Evolutionary conservation across 2,888 invertebrate species (phyloP).

Genomic region (Pelosia muscerda): DNA sequence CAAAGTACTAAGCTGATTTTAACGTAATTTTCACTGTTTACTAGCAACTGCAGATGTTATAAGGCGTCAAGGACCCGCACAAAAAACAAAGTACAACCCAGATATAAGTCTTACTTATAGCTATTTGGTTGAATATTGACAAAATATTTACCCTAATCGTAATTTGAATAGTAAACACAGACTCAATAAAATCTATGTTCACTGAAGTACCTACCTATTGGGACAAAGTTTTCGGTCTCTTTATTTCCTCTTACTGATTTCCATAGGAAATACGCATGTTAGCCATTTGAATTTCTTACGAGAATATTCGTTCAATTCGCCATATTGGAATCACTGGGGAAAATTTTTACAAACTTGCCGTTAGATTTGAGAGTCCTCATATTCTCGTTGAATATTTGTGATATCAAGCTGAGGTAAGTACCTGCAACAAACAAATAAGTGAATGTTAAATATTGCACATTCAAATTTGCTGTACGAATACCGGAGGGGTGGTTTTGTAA

Average conservation of each 20-base stretch:
- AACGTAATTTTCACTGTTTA: background rate
- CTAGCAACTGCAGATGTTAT: too few relatives aligned
- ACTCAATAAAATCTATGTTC: slow-evolving; percentile 52
- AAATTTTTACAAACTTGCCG: slow-evolving; percentile 61
- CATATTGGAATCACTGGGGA: slow-evolving; percentile 63
- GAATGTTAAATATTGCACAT: background rate
- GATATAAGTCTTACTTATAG: background rate
- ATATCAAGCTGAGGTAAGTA: slow-evolving; percentile 9
- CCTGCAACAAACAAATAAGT: slow-evolving; percentile 20
- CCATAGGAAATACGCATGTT: slow-evolving; percentile 71
- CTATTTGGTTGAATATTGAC: slow-evolving; percentile 21
- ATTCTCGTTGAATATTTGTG: slow-evolving; percentile 21
- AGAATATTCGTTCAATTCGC: slow-evolving; percentile 63
- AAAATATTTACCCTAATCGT: slow-evolving; percentile 61
- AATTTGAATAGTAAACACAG: slow-evolving; percentile 59
- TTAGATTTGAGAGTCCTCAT: slow-evolving; percentile 49
- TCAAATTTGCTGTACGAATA: background rate
- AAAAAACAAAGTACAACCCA: background rate
- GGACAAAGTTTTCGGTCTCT: slow-evolving; percentile 61
- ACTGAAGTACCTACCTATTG: slow-evolving; percentile 48
- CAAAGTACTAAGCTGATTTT: background rate
- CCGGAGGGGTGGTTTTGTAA: background rate
- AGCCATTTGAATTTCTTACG: slow-evolving; percentile 74
- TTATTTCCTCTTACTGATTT: slow-evolving; percentile 77
- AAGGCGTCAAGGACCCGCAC: background rate